Percentiles rank a stretch among this genome's conserved stretches.
These are phyloP conservation scores for Odontomyia ornata DNA, from an alignment of 2,888 invertebrate genomes.

Conservation along the genomic window DNA sequence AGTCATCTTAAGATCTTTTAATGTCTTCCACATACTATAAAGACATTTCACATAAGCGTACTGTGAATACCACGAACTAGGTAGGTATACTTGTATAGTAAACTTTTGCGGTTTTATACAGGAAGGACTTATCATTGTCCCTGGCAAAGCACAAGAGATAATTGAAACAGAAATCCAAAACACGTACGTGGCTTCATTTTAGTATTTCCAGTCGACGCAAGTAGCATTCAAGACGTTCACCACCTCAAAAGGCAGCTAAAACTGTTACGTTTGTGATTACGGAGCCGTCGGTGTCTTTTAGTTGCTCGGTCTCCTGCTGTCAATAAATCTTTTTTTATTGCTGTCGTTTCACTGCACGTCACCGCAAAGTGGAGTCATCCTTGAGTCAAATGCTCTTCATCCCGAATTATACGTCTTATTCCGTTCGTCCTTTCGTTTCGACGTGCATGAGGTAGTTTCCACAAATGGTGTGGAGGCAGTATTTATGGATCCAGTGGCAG, in stretches of 20 bases:
- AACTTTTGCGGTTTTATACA: conserved; percentile 8
- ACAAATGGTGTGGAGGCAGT: not conserved
- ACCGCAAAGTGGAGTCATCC: conserved; percentile 38
- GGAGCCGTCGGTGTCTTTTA: conserved; percentile 12
- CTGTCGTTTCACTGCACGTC: conserved; percentile 36
- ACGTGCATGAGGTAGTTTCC: not conserved
- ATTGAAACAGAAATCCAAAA: conserved; percentile 37
- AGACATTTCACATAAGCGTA: too few relatives aligned
- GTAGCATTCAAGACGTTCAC: conserved; percentile 10
- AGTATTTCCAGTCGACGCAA: not conserved
- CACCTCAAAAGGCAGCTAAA: conserved; percentile 15
- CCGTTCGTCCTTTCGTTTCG: not conserved
- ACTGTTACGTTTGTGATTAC: conserved; percentile 21
- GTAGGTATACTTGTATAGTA: too few relatives aligned
- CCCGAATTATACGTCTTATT: not conserved
- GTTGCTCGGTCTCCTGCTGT: conserved; percentile 31
- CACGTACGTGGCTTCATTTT: conserved; percentile 36
- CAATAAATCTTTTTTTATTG: conserved; percentile 44
- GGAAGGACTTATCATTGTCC: not conserved
- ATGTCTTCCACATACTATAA: too few relatives aligned
- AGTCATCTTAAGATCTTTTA: too few relatives aligned
- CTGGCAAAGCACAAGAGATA: conserved; percentile 1
- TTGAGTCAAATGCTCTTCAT: conserved; percentile 24
- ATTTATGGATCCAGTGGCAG: conserved; percentile 30
- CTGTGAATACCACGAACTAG: too few relatives aligned